These are phyloP conservation scores for Zootoca vivipara DNA, from an alignment of 2,113 vertebrate species.

Conservation along the genomic window DNA sequence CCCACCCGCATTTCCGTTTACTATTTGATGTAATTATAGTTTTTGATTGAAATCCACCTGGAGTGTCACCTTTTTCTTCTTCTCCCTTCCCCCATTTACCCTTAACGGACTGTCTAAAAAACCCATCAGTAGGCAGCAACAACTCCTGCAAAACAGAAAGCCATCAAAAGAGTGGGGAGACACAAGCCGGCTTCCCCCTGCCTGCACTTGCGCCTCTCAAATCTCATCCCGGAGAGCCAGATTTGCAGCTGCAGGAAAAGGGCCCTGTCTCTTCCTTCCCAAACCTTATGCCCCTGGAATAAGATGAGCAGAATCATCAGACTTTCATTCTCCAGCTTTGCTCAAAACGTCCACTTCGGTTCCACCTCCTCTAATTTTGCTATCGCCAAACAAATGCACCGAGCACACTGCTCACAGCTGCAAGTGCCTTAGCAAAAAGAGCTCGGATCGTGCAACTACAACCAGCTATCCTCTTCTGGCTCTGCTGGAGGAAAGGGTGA, in stretches of 20 bases:
- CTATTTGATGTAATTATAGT: slow-evolving; percentile 77
- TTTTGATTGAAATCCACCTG: slow-evolving; percentile 73
- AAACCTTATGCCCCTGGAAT: no score
- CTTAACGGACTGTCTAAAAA: slow-evolving; percentile 68
- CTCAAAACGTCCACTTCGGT: neutral
- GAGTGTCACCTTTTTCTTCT: slow-evolving; percentile 52
- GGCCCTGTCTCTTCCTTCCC: neutral
- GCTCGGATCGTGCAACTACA: no score
- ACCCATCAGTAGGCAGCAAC: slow-evolving; percentile 63
- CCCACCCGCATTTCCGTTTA: slow-evolving; percentile 68
- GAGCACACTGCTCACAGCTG: no score
- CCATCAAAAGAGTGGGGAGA: neutral
- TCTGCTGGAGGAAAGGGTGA: neutral
- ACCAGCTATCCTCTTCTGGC: neutral
- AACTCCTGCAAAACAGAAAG: slow-evolving; percentile 57
- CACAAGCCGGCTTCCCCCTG: neutral
- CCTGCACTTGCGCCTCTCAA: neutral
- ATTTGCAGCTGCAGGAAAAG: neutral
- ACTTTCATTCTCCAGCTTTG: neutral
- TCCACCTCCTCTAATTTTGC: neutral
- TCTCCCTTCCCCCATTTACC: slow-evolving; percentile 38
- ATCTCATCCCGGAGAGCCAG: no score
- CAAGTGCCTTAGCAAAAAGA: neutral
- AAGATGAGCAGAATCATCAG: neutral
- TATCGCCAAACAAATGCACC: neutral